Base-by-base conservation (phyloP, 2,797 vertebrate genomes). In the Allobates femoralis region DNA sequence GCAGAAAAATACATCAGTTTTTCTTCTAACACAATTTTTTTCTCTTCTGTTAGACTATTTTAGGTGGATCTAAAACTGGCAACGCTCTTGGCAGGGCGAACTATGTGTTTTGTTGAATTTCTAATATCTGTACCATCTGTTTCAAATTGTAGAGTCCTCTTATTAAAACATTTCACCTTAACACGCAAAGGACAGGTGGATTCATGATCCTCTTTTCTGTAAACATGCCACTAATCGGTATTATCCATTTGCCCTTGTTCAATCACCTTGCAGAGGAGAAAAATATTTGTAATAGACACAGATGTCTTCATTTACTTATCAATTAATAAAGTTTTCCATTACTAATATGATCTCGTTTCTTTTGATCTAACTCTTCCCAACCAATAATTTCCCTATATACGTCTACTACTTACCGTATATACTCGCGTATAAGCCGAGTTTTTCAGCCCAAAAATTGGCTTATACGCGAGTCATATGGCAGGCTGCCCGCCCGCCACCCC, bases 41-140 rank as follows among this genome's bases (percentile, higher is more conserved):
- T 67, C 30, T 67, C 15, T 2, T 64, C 64, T 67, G 32, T 32
- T 37, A 37, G 34, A 11, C 37, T 37, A 37, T 69, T 69, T 37
- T 69, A 37, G 19, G 66, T 69, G 18, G 64, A 69, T 34, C 66
- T 69, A 69, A 34, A 32, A 11, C 32, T 69, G 66, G 32, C 32
- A 69, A 69, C 18, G 19, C 66, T 37, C 18, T 37, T 69, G 66
- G 66, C 66, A 69, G 7, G 6, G 32, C 11, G 3, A 37, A 18
- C 15, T 30, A 67, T 81, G 41, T 81, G 79, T 81, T 69, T 81
- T 51, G 79, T 81, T 55, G 18, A 51, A 81, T 81, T 18, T 81
- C 46, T 81, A 26, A 60, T 83, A 55, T 28, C 51, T 26, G 51
- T 83, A 60, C 81, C 81, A 83, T 83, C 81, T 83, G 69, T 83